A percentile compares a stretch with the other conserved stretches of the same genome.
phyloP scores from a whole-genome alignment of 2,113 vertebrate species.

The Lates calcarifer region DNA sequence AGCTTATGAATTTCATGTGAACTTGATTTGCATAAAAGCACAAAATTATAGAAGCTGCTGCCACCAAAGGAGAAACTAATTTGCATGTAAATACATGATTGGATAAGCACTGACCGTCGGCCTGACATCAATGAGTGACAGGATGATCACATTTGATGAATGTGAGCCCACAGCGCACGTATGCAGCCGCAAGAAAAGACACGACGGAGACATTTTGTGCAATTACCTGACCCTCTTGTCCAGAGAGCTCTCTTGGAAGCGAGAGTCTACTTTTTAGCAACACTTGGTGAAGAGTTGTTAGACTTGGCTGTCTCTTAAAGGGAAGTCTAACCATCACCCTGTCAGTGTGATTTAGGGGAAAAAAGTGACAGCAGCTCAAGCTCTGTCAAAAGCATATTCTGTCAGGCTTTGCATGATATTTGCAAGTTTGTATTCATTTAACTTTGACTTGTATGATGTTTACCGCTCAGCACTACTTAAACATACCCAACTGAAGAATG shows the following conservation, averaged over 20 bases:
- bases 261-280: conserved; percentile 16
- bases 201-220: conserved; percentile 11
- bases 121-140: conserved; percentile 13
- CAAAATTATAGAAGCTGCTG: conserved; percentile 25
- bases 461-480: background rate
- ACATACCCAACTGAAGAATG: background rate
- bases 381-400: background rate
- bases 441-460: background rate
- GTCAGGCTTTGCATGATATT: background rate
- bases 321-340: conserved; percentile 15
- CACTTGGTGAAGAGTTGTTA: conserved; percentile 33
- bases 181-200: conserved; percentile 4
- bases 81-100: conserved; percentile 47
- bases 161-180: conserved; percentile 19
- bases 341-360: background rate
- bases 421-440: background rate
- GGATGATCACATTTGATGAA: conserved; percentile 26
- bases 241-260: background rate
- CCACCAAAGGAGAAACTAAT: conserved; percentile 21
- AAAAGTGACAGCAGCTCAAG: background rate
- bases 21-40: conserved; percentile 60
- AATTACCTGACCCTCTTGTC: conserved; percentile 27
- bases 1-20: conserved; percentile 18
- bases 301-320: conserved; percentile 12
- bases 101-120: conserved; percentile 12